A percentile compares a stretch with the other conserved stretches of the same genome.
Evolutionary conservation across 2,797 vertebrate species (phyloP).

Genomic region (Peromyscus aztecus): DNA sequence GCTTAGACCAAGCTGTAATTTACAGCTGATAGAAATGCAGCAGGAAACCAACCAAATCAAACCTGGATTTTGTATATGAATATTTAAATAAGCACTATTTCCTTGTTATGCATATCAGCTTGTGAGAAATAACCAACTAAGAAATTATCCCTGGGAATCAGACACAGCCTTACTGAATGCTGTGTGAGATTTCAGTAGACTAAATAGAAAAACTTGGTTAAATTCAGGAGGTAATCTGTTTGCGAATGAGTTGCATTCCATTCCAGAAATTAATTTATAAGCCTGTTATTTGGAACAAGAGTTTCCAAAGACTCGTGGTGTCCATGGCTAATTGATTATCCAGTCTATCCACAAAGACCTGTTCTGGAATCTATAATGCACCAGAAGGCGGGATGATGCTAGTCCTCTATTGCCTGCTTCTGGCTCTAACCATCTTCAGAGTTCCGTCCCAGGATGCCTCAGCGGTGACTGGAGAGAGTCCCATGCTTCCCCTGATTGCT

Average conservation of each 20-base stretch:
- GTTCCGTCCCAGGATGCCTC: not conserved
- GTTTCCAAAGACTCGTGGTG: not conserved
- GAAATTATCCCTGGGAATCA: not conserved
- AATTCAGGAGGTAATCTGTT: not conserved
- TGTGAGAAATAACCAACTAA: constrained; percentile 31
- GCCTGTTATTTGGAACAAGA: constrained; percentile 1
- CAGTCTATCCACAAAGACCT: not conserved
- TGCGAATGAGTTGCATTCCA: not conserved
- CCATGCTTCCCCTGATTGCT: not conserved
- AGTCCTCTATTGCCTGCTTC: not conserved
- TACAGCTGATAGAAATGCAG: not conserved
- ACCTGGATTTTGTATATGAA: not conserved
- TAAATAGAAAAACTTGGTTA: not conserved
- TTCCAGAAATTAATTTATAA: constrained; percentile 24
- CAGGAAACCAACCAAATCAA: constrained; percentile 11
- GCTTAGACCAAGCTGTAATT: not conserved
- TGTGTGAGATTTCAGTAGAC: constrained; percentile 20
- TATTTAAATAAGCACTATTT: not conserved
- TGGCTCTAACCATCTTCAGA: not conserved
- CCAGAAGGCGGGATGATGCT: fast-evolving
- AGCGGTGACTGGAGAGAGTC: not conserved
- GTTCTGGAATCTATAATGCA: fast-evolving
- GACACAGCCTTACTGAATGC: not conserved
- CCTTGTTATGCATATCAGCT: not conserved
- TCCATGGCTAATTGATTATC: not conserved